These are phyloP conservation scores for Chrysolophus pictus DNA, from an alignment of 2,797 vertebrate genomes.

Conservation along the genomic window DNA sequence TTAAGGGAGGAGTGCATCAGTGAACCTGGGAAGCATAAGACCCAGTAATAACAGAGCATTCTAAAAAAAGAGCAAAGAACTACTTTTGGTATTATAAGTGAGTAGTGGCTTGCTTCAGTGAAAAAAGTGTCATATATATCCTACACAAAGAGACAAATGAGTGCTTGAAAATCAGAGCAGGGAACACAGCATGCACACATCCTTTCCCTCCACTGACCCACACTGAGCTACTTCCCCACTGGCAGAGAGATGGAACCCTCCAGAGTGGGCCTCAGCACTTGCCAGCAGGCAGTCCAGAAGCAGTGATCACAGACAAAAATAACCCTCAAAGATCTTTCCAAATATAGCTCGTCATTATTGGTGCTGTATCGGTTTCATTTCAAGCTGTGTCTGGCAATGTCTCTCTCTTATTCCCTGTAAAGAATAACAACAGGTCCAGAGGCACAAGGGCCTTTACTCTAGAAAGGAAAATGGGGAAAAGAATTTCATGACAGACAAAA, in stretches of 20 bases:
- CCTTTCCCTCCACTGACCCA: background rate
- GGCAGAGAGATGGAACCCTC: background rate
- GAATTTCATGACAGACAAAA: background rate
- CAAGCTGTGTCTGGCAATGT: background rate
- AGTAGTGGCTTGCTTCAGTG: background rate
- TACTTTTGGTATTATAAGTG: background rate
- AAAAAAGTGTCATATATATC: background rate
- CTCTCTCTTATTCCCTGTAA: background rate
- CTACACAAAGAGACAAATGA: background rate
- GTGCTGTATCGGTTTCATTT: slow-evolving; percentile 40
- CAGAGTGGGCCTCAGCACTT: background rate
- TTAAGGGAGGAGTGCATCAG: background rate
- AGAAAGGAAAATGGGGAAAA: background rate
- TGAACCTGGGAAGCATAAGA: background rate
- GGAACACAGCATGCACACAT: background rate
- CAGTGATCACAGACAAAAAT: slow-evolving; percentile 55
- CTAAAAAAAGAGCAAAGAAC: background rate
- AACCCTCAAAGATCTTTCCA: slow-evolving; percentile 53
- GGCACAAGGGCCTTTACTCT: background rate
- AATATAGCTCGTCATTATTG: slow-evolving; percentile 47
- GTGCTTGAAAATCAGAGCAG: background rate
- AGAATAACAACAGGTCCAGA: background rate
- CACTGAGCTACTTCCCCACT: background rate
- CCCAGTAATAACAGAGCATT: background rate
- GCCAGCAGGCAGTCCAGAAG: slow-evolving; percentile 28